Conservation (phyloP, 2,797 vertebrate genomes). For the Phrynocephalus vlangalii region DNA sequence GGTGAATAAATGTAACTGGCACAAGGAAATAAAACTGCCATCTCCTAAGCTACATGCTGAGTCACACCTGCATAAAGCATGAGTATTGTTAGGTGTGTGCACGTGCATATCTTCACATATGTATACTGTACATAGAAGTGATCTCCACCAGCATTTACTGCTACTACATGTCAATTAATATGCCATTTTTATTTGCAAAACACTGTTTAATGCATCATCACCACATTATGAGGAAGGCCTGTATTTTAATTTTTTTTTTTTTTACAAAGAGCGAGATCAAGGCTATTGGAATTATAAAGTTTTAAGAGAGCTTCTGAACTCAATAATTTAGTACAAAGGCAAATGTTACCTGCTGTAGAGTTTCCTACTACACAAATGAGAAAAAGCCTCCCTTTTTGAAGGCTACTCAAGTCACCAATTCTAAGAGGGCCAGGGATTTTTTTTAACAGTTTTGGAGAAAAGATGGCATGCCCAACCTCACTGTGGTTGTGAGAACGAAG, state of each 20-base stretch:
- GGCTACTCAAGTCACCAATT: background rate
- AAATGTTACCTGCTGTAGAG: background rate
- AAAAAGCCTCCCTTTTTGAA: background rate
- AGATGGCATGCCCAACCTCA: background rate
- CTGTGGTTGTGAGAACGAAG: background rate
- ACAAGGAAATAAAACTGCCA: constrained; percentile 1
- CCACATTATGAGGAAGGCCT: background rate
- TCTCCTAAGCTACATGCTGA: background rate
- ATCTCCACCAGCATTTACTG: background rate
- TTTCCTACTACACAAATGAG: background rate
- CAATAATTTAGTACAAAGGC: background rate
- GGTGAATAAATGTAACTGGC: background rate
- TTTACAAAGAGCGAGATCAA: background rate
- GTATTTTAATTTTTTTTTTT: background rate
- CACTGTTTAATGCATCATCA: background rate
- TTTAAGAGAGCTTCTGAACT: background rate
- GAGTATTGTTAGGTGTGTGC: background rate
- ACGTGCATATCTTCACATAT: no score
- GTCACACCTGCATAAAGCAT: background rate
- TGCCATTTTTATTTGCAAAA: background rate
- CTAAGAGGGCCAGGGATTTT: background rate
- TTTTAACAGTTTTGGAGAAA: no score
- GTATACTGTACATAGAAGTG: background rate
- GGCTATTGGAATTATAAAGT: background rate
- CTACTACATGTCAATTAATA: background rate